These are phyloP conservation scores for Epinotia bilunana DNA, from an alignment of 2,888 invertebrate genomes.

Conservation along the genomic window DNA sequence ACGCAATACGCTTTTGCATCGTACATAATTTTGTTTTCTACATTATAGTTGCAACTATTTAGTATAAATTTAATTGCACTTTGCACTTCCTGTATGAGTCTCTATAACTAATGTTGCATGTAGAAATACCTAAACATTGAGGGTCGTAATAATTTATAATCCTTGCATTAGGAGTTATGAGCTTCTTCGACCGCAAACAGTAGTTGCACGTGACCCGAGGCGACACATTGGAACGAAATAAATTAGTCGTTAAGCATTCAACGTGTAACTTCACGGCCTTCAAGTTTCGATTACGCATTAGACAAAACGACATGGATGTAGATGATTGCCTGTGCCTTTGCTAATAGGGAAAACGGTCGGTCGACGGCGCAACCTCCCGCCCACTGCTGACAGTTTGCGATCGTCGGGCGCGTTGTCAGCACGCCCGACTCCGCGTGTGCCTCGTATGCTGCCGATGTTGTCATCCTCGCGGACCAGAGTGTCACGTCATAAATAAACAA, in stretches of 20 bases:
- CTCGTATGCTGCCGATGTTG: slow-evolving; percentile 42
- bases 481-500: slow-evolving; percentile 71
- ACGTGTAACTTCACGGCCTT: slow-evolving; percentile 57
- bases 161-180: background rate
- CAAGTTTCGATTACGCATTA: slow-evolving; percentile 65
- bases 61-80: too few relatives aligned
- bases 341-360: slow-evolving; percentile 72
- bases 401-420: slow-evolving; percentile 64
- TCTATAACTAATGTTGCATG: background rate
- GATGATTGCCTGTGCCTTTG: slow-evolving; percentile 64
- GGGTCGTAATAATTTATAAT: background rate
- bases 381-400: slow-evolving; percentile 67
- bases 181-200: background rate
- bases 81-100: background rate
- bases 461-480: slow-evolving; percentile 47
- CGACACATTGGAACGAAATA: slow-evolving; percentile 32
- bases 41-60: too few relatives aligned
- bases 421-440: slow-evolving; percentile 53
- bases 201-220: slow-evolving; percentile 7
- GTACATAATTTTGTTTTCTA: background rate
- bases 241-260: slow-evolving; percentile 38
- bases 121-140: background rate
- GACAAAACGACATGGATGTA: slow-evolving; percentile 62
- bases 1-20: background rate
- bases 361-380: slow-evolving; percentile 56